These are phyloP conservation scores for Dolichotis patagonum DNA, from an alignment of 2,113 vertebrate genomes.

Conservation along the genomic window DNA sequence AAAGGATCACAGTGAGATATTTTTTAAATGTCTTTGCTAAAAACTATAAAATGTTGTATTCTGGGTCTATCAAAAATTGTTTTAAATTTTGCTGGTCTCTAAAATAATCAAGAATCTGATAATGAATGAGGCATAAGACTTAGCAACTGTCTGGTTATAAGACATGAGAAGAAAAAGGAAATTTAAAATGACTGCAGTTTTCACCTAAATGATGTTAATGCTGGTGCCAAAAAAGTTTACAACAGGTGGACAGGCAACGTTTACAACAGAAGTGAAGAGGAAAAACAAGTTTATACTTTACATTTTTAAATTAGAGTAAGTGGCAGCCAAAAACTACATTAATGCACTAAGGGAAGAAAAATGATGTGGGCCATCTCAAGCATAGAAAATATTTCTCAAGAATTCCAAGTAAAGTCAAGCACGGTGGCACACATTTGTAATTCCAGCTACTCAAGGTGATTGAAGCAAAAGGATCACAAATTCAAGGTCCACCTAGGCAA, in stretches of 20 bases:
- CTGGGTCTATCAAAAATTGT: background rate
- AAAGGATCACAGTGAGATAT: background rate
- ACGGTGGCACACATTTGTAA: background rate
- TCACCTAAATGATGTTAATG: conserved; percentile 12
- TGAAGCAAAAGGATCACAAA: background rate
- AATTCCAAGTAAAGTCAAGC: background rate
- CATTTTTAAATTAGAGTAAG: background rate
- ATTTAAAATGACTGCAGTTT: background rate
- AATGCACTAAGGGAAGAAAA: background rate
- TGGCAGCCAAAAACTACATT: background rate
- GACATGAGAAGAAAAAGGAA: background rate
- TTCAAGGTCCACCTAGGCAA: background rate
- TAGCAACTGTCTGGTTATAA: background rate
- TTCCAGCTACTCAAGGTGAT: background rate
- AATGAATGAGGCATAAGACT: background rate
- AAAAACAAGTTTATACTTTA: background rate
- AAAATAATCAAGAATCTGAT: conserved; percentile 25
- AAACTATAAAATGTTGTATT: background rate
- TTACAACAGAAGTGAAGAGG: background rate
- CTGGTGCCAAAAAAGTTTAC: background rate
- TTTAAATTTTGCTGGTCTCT: background rate
- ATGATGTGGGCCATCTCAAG: background rate
- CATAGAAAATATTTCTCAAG: background rate
- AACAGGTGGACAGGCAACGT: background rate
- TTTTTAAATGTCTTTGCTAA: background rate